Conservation (phyloP, 2,888 invertebrate genomes). For the Andrena chrysosceles region DNA sequence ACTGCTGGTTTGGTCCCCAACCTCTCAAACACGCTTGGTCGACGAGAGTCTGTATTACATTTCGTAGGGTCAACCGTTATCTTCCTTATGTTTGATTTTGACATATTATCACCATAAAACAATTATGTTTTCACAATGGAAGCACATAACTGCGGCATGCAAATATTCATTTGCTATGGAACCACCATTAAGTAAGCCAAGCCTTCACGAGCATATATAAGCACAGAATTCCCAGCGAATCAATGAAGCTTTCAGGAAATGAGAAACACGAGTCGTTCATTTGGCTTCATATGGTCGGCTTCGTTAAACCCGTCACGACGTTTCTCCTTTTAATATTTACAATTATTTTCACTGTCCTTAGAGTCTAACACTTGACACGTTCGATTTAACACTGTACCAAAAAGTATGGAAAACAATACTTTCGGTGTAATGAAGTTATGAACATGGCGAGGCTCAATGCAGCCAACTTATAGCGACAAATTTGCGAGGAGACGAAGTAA, state of each 20-base stretch:
- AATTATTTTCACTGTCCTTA: slow-evolving; percentile 18
- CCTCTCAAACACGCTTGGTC: slow-evolving; percentile 94
- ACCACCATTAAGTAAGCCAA: slow-evolving; percentile 60
- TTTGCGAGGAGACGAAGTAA: background rate
- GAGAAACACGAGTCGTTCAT: slow-evolving; percentile 13
- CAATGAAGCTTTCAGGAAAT: slow-evolving; percentile 19
- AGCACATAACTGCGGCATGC: slow-evolving; percentile 83
- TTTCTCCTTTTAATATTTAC: slow-evolving; percentile 30
- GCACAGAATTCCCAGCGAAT: slow-evolving; percentile 6
- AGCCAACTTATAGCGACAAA: slow-evolving; percentile 12
- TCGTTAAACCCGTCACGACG: background rate
- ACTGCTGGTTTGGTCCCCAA: slow-evolving; percentile 91
- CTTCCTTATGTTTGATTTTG: slow-evolving; percentile 91
- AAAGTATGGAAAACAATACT: slow-evolving; percentile 24
- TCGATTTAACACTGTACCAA: slow-evolving; percentile 17
- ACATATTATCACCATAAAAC: slow-evolving; percentile 86
- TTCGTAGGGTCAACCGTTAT: slow-evolving; percentile 91
- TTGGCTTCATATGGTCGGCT: slow-evolving; percentile 13
- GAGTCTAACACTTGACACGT: slow-evolving; percentile 27
- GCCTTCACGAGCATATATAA: slow-evolving; percentile 15
- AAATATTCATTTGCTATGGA: slow-evolving; percentile 68
- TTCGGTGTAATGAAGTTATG: slow-evolving; percentile 19
- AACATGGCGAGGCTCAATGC: background rate
- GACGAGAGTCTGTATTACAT: slow-evolving; percentile 88
- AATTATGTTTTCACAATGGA: slow-evolving; percentile 82